Percentiles rank a stretch among this genome's conserved stretches.
phyloP scores from a whole-genome alignment of 2,113 vertebrate species.

The Phocoena phocoena region DNA sequence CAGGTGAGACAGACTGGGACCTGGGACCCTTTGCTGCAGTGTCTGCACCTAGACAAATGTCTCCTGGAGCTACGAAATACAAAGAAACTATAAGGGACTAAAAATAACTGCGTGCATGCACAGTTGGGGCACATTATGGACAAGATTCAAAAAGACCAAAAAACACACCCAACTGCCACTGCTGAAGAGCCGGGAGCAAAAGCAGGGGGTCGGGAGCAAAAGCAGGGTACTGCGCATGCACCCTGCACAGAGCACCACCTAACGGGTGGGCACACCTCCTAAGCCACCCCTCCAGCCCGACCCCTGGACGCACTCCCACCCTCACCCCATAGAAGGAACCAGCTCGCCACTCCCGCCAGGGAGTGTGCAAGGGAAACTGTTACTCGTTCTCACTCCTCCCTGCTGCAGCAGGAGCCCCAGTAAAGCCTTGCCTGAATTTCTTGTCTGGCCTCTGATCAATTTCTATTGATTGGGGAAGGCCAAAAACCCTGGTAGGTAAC shows the following conservation, averaged over 20 bases:
- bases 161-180: background rate
- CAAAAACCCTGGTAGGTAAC: background rate
- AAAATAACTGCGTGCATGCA: background rate
- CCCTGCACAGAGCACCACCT: background rate
- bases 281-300: fast-evolving
- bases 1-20: background rate
- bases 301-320: background rate
- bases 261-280: background rate
- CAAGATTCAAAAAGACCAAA: background rate
- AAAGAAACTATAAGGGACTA: background rate
- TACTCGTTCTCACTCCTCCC: background rate
- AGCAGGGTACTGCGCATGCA: background rate
- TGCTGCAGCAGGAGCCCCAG: background rate
- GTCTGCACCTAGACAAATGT: background rate
- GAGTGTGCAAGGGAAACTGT: too few relatives aligned
- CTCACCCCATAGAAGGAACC: too few relatives aligned
- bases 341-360: too few relatives aligned
- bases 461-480: background rate
- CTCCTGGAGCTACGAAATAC: background rate
- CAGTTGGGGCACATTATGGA: background rate
- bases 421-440: background rate
- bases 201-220: background rate
- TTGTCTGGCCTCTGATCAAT: background rate
- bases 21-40: background rate
- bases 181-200: background rate